Evolutionary conservation across 2,888 invertebrate species (phyloP).

Genomic region (Polydrusus cervinus): DNA sequence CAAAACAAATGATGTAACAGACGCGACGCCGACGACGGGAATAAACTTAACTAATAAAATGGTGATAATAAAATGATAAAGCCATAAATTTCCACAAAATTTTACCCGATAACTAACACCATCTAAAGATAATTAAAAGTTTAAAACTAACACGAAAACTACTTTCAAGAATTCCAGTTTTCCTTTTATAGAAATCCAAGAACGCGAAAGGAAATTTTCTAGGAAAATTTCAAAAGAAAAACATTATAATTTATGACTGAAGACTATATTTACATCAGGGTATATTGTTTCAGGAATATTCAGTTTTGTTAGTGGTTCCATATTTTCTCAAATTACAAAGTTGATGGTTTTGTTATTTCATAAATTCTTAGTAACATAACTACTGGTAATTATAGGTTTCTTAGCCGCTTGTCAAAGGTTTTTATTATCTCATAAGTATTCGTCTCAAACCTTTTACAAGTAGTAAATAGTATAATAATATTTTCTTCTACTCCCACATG

Average conservation of each 20-base stretch:
- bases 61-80: conserved; percentile 2
- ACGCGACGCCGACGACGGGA: neutral
- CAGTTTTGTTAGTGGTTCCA: conserved; percentile 7
- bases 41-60: neutral
- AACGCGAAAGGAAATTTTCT: neutral
- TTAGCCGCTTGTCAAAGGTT: too few species aligned
- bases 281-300: conserved; percentile 24
- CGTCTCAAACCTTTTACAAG: too few species aligned
- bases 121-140: conserved; percentile 28
- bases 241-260: conserved; percentile 36
- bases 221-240: conserved; percentile 36
- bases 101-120: conserved; percentile 2
- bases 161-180: conserved; percentile 9
- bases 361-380: neutral
- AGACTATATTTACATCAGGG: conserved; percentile 8
- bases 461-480: too few species aligned
- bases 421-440: too few species aligned
- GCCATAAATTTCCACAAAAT: conserved; percentile 1
- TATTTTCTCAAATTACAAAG: conserved; percentile 12
- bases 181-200: conserved; percentile 30
- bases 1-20: too few species aligned
- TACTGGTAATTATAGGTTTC: too few species aligned
- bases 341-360: neutral
- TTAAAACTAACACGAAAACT: conserved; percentile 24
- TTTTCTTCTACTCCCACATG: too few species aligned